Evolutionary conservation across 2,797 vertebrate genomes (phyloP).

Genomic region (Argentina silus): DNA sequence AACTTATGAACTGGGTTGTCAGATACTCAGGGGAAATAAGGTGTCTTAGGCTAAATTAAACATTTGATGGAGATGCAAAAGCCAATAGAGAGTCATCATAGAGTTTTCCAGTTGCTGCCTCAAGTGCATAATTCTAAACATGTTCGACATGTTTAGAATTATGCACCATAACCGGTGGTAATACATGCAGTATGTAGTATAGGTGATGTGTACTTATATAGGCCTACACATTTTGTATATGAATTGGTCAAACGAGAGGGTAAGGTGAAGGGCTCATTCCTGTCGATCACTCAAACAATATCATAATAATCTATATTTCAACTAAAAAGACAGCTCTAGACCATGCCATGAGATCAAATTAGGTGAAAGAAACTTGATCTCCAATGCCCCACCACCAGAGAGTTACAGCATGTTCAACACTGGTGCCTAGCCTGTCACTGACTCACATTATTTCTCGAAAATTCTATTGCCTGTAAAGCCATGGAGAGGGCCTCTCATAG

Average conservation of each 20-base stretch:
- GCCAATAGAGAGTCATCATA: constrained; percentile 11
- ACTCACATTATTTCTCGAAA: constrained; percentile 35
- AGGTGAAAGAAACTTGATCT: not conserved
- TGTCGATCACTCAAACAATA: no score
- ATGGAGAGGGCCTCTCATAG: constrained; percentile 26
- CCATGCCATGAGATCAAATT: not conserved
- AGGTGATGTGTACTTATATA: no score
- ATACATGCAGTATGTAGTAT: no score
- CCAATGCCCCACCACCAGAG: not conserved
- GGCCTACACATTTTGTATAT: no score
- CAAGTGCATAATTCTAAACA: not conserved
- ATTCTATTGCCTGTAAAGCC: constrained; percentile 37
- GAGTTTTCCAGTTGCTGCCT: not conserved
- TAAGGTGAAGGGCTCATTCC: no score
- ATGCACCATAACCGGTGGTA: no score
- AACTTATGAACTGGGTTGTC: constrained; percentile 53
- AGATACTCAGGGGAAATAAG: constrained; percentile 46
- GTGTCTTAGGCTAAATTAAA: constrained; percentile 33
- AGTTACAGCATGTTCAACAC: constrained; percentile 8
- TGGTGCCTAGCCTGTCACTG: constrained; percentile 26
- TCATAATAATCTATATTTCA: no score
- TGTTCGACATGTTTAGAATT: no score
- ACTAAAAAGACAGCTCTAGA: no score
- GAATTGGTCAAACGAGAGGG: no score
- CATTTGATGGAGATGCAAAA: constrained; percentile 36